These are phyloP conservation scores for Dastarcus helophoroides DNA, from an alignment of 2,888 invertebrate species.

Conservation along the genomic window DNA sequence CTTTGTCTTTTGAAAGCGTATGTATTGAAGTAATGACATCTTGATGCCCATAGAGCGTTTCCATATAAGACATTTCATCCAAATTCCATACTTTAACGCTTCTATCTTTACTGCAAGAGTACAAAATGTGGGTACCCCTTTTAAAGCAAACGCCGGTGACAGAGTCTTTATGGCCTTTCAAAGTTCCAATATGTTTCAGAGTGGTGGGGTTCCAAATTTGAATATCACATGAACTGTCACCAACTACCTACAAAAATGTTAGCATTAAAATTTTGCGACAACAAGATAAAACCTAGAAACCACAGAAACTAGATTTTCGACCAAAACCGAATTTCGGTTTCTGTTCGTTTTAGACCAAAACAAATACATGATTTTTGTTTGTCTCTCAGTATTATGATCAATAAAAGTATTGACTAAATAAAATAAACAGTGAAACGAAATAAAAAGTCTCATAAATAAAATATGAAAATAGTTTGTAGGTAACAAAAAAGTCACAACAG, in stretches of 20 bases:
- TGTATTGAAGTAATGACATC: constrained; percentile 78
- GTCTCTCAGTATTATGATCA: too few species aligned
- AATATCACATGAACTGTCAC: constrained; percentile 57
- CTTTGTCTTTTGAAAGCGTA: constrained; percentile 72
- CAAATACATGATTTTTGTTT: too few species aligned
- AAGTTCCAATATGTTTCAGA: constrained; percentile 64
- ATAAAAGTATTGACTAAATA: too few species aligned
- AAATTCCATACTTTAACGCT: constrained; percentile 91
- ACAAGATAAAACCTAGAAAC: constrained; percentile 1
- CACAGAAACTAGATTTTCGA: too few species aligned
- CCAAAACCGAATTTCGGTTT: too few species aligned
- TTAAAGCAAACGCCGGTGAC: constrained; percentile 76
- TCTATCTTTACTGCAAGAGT: constrained; percentile 64
- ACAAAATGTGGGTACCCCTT: constrained; percentile 74
- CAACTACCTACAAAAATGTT: constrained; percentile 48
- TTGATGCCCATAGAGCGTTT: constrained; percentile 90
- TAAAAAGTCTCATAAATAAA: too few species aligned
- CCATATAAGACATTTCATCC: constrained; percentile 92
- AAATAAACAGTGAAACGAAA: too few species aligned
- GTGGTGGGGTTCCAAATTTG: constrained; percentile 76
- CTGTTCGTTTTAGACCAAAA: too few species aligned
- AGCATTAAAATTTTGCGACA: too few species aligned
- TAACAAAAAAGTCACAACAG: too few species aligned
- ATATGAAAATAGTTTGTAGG: too few species aligned
- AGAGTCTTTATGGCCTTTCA: constrained; percentile 64